phyloP scores from a whole-genome alignment of 2,888 invertebrate genomes.

The Nephrocerus scutellatus region DNA sequence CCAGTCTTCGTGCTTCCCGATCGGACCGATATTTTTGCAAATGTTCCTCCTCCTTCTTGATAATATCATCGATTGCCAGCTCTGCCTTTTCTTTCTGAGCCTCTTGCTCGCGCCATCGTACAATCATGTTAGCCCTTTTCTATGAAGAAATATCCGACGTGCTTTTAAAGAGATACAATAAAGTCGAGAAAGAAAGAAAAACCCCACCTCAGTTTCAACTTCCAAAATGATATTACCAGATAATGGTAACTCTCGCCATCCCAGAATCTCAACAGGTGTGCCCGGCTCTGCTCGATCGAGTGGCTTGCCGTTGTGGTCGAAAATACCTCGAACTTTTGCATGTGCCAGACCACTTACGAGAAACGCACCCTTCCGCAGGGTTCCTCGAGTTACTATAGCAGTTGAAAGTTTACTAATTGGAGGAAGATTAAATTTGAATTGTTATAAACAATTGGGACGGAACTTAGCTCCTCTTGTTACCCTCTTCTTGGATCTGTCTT shows the following conservation, averaged over 20 bases:
- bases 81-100: slow-evolving; percentile 57
- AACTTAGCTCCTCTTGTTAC: too few relatives aligned
- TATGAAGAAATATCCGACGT: slow-evolving; percentile 32
- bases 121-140: slow-evolving; percentile 61
- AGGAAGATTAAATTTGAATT: too few relatives aligned
- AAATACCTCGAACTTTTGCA: slow-evolving; percentile 76
- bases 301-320: slow-evolving; percentile 65
- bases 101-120: slow-evolving; percentile 58
- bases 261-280: slow-evolving; percentile 76
- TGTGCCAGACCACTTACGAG: slow-evolving; percentile 78
- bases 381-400: slow-evolving; percentile 77
- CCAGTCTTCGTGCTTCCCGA: slow-evolving; percentile 54
- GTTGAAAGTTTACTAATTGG: slow-evolving; percentile 68
- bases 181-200: too few relatives aligned
- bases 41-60: slow-evolving; percentile 60
- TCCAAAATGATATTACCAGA: slow-evolving; percentile 85
- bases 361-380: slow-evolving; percentile 66
- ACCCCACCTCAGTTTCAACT: slow-evolving; percentile 67
- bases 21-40: slow-evolving; percentile 56
- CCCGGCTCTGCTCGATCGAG: slow-evolving; percentile 64
- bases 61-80: slow-evolving; percentile 57
- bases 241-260: slow-evolving; percentile 83
- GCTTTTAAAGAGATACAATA: background rate
- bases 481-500: slow-evolving; percentile 62
- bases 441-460: slow-evolving; percentile 8